Percentiles rank a stretch among this genome's conserved stretches.
Evolutionary conservation across 2,888 invertebrate species (phyloP).

Genomic region (Hyposoter dolosus): DNA sequence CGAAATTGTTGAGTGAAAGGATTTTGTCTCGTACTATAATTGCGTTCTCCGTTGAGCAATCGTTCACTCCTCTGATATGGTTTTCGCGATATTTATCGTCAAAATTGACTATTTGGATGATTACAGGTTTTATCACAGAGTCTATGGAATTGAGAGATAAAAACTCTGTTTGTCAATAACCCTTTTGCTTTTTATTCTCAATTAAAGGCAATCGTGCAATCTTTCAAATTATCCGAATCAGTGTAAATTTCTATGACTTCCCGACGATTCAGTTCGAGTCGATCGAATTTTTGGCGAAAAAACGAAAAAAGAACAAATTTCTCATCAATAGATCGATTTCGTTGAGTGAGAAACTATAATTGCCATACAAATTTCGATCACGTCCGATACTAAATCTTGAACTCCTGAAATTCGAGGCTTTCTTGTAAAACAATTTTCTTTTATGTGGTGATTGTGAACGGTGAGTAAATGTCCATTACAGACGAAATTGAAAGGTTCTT

Average conservation of each 20-base stretch:
- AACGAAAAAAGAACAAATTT: not conserved
- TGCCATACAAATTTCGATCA: not conserved
- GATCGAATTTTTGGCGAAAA: not conserved
- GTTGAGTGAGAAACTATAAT: not conserved
- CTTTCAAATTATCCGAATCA: not conserved
- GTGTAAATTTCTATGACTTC: not conserved
- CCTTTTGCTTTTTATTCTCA: no score
- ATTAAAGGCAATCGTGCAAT: not conserved
- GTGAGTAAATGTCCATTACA: slow-evolving; percentile 19
- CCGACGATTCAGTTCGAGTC: not conserved
- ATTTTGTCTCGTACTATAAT: slow-evolving; percentile 32
- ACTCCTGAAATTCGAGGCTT: not conserved
- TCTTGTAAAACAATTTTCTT: slow-evolving; percentile 15
- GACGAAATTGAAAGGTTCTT: slow-evolving; percentile 44
- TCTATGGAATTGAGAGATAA: not conserved
- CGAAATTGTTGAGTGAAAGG: slow-evolving; percentile 15
- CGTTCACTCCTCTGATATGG: not conserved
- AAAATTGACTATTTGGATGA: not conserved
- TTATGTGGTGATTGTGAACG: slow-evolving; percentile 21
- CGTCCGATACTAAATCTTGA: slow-evolving; percentile 19
- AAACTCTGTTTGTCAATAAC: not conserved
- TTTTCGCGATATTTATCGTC: not conserved
- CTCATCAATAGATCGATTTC: not conserved
- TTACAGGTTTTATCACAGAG: not conserved
- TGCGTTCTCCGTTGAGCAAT: not conserved